Percentiles rank a stretch among this genome's conserved stretches.
phyloP scores from a whole-genome alignment of 2,888 invertebrate genomes.

The Apodemia mormo region DNA sequence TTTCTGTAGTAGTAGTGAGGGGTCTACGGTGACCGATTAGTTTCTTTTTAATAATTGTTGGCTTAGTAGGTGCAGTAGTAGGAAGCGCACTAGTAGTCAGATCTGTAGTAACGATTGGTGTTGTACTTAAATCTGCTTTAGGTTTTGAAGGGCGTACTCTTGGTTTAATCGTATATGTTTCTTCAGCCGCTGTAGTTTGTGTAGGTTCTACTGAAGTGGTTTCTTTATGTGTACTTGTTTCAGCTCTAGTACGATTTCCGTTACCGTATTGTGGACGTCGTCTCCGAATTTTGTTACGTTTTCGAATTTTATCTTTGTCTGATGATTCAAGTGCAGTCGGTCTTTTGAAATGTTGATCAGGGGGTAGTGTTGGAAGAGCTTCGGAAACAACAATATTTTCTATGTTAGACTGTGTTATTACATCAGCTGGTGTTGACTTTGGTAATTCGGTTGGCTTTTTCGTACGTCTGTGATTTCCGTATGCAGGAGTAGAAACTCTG shows the following conservation, averaged over 20 bases:
- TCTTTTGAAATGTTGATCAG: slow-evolving; percentile 70
- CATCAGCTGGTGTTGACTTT: slow-evolving; percentile 44
- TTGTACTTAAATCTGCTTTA: slow-evolving; percentile 60
- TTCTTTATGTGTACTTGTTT: slow-evolving; percentile 49
- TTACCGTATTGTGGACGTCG: slow-evolving; percentile 66
- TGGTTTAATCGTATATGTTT: slow-evolving; percentile 63
- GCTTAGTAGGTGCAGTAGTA: slow-evolving; percentile 69
- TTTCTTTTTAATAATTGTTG: slow-evolving; percentile 69
- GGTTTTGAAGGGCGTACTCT: slow-evolving; percentile 59
- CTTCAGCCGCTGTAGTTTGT: slow-evolving; percentile 53
- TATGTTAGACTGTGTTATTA: slow-evolving; percentile 45
- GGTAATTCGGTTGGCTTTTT: slow-evolving; percentile 61
- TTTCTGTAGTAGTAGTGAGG: slow-evolving; percentile 54
- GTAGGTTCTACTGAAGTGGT: slow-evolving; percentile 51
- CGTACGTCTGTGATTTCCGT: slow-evolving; percentile 63
- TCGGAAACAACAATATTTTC: slow-evolving; percentile 55
- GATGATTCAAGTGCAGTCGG: slow-evolving; percentile 51
- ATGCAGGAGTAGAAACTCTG: slow-evolving; percentile 66
- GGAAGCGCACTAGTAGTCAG: slow-evolving; percentile 73
- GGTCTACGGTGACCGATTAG: slow-evolving; percentile 58
- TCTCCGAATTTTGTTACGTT: slow-evolving; percentile 71
- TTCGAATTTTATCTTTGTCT: slow-evolving; percentile 68
- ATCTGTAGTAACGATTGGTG: slow-evolving; percentile 69
- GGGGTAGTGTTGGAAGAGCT: slow-evolving; percentile 72
- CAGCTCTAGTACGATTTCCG: slow-evolving; percentile 56